Conservation (phyloP, 2,888 invertebrate genomes). For the Macaria liturata region DNA sequence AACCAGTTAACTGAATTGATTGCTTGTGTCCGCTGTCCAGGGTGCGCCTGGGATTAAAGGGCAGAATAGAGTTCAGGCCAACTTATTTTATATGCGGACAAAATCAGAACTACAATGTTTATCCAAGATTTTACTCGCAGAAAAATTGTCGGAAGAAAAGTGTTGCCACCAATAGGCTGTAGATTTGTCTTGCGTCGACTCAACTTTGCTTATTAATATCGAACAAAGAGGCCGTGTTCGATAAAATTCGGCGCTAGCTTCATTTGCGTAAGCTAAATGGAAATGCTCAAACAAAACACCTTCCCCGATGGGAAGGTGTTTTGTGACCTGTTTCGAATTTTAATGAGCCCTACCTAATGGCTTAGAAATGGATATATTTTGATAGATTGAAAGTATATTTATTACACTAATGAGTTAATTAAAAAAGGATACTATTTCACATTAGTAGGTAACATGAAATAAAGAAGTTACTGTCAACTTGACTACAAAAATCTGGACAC, state of each 20-base stretch:
- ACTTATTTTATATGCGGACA: background rate
- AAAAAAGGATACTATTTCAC: too few relatives aligned
- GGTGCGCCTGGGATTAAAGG: slow-evolving; percentile 19
- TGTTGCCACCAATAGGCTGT: too few relatives aligned
- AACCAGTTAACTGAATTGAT: slow-evolving; percentile 76
- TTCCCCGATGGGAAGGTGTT: slow-evolving; percentile 18
- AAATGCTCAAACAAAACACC: too few relatives aligned
- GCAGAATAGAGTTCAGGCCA: background rate
- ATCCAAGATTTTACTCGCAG: too few relatives aligned
- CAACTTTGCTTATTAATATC: slow-evolving; percentile 20
- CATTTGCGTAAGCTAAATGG: slow-evolving; percentile 15
- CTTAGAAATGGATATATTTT: background rate
- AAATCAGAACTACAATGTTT: background rate
- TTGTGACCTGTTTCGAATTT: slow-evolving; percentile 16
- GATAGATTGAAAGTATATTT: background rate
- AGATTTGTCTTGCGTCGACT: too few relatives aligned
- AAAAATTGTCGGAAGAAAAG: too few relatives aligned
- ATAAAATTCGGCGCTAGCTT: slow-evolving; percentile 9
- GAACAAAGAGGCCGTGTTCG: slow-evolving; percentile 12
- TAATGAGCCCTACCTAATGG: slow-evolving; percentile 15
- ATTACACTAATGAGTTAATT: background rate
- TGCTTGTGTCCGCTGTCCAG: slow-evolving; percentile 57
- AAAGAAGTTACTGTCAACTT: too few relatives aligned
- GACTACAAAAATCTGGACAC: too few relatives aligned
- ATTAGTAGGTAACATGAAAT: too few relatives aligned